Base-by-base conservation (phyloP, 2,888 invertebrate species). In the Cheilosia urbana region DNA sequence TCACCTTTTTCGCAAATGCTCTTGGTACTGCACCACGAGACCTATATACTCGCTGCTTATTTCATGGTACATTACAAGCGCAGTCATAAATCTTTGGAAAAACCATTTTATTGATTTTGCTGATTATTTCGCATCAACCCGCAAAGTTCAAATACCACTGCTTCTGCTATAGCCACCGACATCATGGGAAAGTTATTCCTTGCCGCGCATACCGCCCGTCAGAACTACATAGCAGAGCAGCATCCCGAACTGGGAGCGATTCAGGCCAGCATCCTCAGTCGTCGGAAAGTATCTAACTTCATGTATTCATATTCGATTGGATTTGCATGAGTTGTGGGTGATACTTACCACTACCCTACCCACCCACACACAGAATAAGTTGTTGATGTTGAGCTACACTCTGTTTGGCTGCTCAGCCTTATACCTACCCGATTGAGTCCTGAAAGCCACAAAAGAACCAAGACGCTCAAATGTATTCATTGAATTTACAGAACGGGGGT, bases 61-160 rank as follows among this genome's bases (percentile, higher is more conserved):
- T n/a, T n/a, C n/a, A n/a, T n/a, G n/a, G n/a, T n/a, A n/a, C n/a
- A n/a, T n/a, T n/a, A n/a, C n/a, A n/a, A n/a, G n/a, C 68, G 73
- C 65, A 79, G 69, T 80, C 80, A 84, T 84, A 84, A 84, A 84
- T 84, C 84, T 84, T 80, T 68, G 37, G 21, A 75, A 75, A 79
- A 68, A 49, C 21, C 73, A 79, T 68, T 84, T 71, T 84, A 80
- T 84, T 66, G 84, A 75, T 76, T 76, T 65, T 75, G 65, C 71
- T 80, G 84, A 80, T 84, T 84, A 84, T 75, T 66, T 80, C 66
- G 47, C 69, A 66, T 69, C 84, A 62, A 63, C 42, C 80, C 65
- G 40, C 75, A 80, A 53, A 75, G 69, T 60, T 80, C 79, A 83
- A 62, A 42, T 47, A 57, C 42, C 51, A 34, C 21, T 65, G 49